A percentile compares a stretch with the other conserved stretches of the same genome.
These are phyloP conservation scores for Caranx ignobilis DNA, from an alignment of 2,113 vertebrate species.

Conservation along the genomic window DNA sequence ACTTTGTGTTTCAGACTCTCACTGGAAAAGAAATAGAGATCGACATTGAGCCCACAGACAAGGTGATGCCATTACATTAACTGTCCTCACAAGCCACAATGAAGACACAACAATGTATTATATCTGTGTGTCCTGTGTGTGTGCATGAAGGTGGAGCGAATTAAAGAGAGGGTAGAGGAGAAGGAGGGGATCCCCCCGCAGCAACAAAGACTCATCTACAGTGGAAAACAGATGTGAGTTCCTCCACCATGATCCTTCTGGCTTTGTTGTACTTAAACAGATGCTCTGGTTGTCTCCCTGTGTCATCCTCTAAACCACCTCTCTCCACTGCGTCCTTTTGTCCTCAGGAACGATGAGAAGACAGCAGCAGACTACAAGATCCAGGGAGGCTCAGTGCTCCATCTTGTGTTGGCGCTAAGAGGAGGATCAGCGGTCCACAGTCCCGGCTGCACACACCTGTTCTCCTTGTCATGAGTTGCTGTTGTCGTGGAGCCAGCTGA, in stretches of 20 bases:
- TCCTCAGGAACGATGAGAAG: conserved; percentile 93
- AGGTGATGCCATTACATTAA: conserved; percentile 79
- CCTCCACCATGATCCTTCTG: neutral
- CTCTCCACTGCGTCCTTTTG: neutral
- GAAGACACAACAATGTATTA: neutral
- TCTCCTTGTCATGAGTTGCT: conserved; percentile 53
- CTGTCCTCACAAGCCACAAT: neutral
- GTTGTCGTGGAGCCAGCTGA: conserved; percentile 21
- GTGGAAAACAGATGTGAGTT: conserved; percentile 95
- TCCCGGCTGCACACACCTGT: conserved; percentile 15
- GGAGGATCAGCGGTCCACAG: conserved; percentile 78
- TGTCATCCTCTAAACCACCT: neutral
- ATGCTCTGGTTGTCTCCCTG: neutral
- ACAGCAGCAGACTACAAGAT: conserved; percentile 96
- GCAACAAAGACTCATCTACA: conserved; percentile 96
- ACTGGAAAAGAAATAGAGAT: conserved; percentile 97
- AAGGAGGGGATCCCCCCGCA: conserved; percentile 97
- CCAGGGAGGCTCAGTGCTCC: conserved; percentile 92
- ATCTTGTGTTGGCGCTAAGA: conserved; percentile 92
- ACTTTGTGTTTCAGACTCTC: conserved; percentile 87
- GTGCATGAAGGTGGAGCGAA: conserved; percentile 90
- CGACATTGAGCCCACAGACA: conserved; percentile 95
- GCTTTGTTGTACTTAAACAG: neutral
- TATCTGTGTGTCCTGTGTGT: neutral
- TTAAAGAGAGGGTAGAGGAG: conserved; percentile 95